A percentile compares a stretch with the other conserved stretches of the same genome.
phyloP scores from a whole-genome alignment of 2,888 invertebrate species.

The Galeopsomyia nigrocyanea region DNA sequence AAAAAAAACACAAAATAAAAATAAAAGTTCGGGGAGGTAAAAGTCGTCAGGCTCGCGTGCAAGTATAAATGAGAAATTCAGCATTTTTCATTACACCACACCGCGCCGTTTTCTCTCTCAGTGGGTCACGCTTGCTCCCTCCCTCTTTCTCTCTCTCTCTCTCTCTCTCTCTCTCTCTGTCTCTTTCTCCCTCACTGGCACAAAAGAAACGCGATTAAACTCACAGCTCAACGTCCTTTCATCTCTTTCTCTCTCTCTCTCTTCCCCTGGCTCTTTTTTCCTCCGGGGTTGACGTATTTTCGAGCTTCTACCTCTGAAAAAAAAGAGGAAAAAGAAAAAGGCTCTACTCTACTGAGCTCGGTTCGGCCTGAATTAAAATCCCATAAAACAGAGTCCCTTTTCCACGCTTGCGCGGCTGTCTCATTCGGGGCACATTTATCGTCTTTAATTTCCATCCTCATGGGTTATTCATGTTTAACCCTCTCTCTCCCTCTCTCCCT shows the following conservation, averaged over 20 bases:
- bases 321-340: conserved; percentile 4
- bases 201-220: too few relatives aligned
- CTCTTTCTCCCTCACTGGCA: background rate
- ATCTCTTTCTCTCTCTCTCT: conserved; percentile 10
- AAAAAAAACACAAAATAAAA: too few relatives aligned
- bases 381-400: conserved; percentile 59
- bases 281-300: conserved; percentile 11
- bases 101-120: too few relatives aligned
- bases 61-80: background rate
- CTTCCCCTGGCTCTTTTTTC: conserved; percentile 7
- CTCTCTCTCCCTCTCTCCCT: background rate
- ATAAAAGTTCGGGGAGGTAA: too few relatives aligned
- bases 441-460: conserved; percentile 67
- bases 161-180: background rate
- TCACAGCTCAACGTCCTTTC: background rate
- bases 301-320: conserved; percentile 18
- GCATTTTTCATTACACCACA: too few relatives aligned
- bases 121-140: too few relatives aligned
- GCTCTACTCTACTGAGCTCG: conserved; percentile 28
- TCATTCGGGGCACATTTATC: conserved; percentile 64
- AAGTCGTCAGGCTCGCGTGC: background rate
- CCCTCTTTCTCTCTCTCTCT: background rate
- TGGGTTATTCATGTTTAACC: conserved; percentile 63
- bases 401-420: conserved; percentile 54
- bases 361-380: conserved; percentile 62